Base-by-base conservation (phyloP, 2,113 vertebrate genomes). In the Uria aalge region DNA sequence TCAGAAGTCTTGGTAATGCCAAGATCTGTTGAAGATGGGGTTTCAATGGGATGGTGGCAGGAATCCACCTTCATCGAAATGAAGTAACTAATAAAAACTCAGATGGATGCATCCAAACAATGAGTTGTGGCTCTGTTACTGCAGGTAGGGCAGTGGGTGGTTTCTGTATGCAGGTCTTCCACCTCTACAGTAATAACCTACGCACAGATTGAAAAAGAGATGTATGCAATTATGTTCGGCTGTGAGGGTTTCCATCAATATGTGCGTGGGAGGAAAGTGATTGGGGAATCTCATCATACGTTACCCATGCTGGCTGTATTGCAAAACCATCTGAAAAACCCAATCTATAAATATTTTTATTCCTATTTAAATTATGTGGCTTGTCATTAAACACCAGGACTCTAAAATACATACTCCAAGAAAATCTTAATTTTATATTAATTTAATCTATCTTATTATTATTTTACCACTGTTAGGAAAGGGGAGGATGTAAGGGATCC, bases 191-290 rank as follows among this genome's bases (percentile, higher is more conserved):
- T 79, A 94, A 93, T 93, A 96, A 93, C 3, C 5, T 55, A 94
- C 2, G 7, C 41, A 87, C 48, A 81, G 72, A 92, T 53, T 92
- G 92, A 84, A 82, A 92, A 79, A 69, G 40, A 79, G 60, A 76
- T 69, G 21, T 32, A 87, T 63, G 74, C 79, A 92, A 67, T 91
- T 89, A 60, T 86, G 45, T 92, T 96, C 8, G 3, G 43, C 71
- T 94, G 73, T 75, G 62, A 96, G 83, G 57, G 45, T 87, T 94
- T 87, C 93, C 80, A 92, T 91, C 88, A 96, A 38, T 77, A 86
- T 12, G 24, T 59, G 72, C 67, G 52, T 43, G 62, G 88, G 79
- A 89, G 81, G 84, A 93, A 94, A 92, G 71, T 27, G 77, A 90
- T 53, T 92, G 66, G 90, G 89, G 84, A 96, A 94, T 92, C 67